Base-by-base conservation (phyloP, 1,140 invertebrate genomes). In the Polypedilum vanderplanki region DNA sequence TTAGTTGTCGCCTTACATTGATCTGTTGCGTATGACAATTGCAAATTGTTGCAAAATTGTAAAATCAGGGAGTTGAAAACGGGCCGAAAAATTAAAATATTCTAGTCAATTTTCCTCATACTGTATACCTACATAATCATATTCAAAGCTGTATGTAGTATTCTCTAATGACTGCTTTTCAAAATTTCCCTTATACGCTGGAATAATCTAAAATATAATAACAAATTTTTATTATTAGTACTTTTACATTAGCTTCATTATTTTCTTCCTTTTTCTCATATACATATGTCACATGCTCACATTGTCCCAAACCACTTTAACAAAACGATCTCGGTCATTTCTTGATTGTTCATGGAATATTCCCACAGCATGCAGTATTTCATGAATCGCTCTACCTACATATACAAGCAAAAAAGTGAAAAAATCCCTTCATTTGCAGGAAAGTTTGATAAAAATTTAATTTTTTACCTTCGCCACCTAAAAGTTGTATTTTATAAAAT, bases 291-390 rank as follows among this genome's bases (percentile, higher is more conserved):
- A 41, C 40, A 75, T 73, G 64, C 75, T 64, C 41, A 33, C 22
- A 74, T 73, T 74, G 5, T 67, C 40, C 67, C 18, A 57, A 12
- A 76, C 33, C 73, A 74, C 41, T 75, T 84, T 86, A 7, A 89
- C 85, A 77, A 87, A 88, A 77, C 85, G 83, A 78, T 89, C 87
- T 75, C 87, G 79, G 79, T 90, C 89, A 74, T 85, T 84, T 77
- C 88, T 78, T 9, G 87, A 87, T 77, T 90, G 89, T 78, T 90
- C 88, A 77, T 90, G 89, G 78, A 88, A 89, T 40, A 90, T 84
- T 41, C 89, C 88, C 3, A 90, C 76, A 7, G 88, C 87, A 76
- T 90, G 89, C 81, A 89, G 83, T 75, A 90, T 78, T 81, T 92
- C 90, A 78, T 92, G 90, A 18, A 89, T 85, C 0, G 88, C 85